Evolutionary conservation across 1,140 invertebrate species (phyloP).

Genomic region (Palaemon carinicauda): DNA sequence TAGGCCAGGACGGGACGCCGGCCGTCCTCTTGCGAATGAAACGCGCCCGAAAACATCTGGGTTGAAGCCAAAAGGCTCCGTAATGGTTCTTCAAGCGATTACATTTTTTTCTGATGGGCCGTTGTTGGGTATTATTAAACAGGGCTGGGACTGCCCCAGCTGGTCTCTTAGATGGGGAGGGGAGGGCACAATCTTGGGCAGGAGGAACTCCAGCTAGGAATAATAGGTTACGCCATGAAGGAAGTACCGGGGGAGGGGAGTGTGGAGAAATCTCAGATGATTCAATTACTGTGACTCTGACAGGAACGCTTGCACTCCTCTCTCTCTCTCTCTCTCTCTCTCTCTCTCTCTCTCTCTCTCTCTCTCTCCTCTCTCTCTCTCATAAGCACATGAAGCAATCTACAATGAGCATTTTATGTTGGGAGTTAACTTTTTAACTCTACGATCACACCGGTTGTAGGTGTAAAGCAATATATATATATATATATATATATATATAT

Average conservation of each 20-base stretch:
- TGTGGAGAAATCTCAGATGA: too few species aligned
- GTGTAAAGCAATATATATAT: not conserved
- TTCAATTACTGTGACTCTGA: too few species aligned
- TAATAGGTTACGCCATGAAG: not conserved
- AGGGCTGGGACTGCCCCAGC: not conserved
- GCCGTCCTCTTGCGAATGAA: not conserved
- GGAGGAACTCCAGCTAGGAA: not conserved
- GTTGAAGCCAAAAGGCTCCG: not conserved
- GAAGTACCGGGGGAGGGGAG: not conserved
- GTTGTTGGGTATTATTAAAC: conserved; percentile 46
- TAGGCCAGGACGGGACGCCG: not conserved
- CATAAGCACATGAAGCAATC: too few species aligned
- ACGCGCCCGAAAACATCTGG: not conserved
- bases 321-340: not conserved
- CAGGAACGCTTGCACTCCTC: too few species aligned
- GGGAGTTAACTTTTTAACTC: too few species aligned
- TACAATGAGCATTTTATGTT: too few species aligned
- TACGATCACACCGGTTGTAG: not conserved
- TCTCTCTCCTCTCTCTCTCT: not conserved
- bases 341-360: too few species aligned
- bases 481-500: not conserved
- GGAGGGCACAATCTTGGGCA: too few species aligned
- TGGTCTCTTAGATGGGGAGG: not conserved
- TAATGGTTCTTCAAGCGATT: conserved; percentile 51
- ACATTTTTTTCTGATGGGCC: conserved; percentile 24